Base-by-base conservation (phyloP, 2,888 invertebrate genomes). In the Tubulanus polymorphus region DNA sequence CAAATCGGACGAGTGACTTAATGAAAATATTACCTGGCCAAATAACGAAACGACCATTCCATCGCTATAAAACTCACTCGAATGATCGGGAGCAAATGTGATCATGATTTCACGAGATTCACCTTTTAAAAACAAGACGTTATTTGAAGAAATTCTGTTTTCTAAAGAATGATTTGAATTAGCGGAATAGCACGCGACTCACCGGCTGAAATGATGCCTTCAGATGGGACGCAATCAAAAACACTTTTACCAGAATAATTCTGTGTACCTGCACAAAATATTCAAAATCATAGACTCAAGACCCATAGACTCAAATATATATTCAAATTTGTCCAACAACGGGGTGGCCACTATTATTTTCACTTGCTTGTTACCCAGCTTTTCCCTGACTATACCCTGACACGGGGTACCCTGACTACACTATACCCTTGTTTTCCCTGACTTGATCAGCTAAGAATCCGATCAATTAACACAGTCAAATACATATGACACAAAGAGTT, bases 31-130 rank as follows among this genome's bases (percentile, higher is more conserved):
- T 61, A 75, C 74, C 68, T 72, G 68, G 51, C 69, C 72, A 63
- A 78, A 78, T 1, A 78, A 62, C 53, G 76, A 71, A 45, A 79
- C 70, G 47, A 69, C 66, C 6, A 75, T 67, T 12, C 71, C 70
- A 63, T 79, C 79, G 3, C 74, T 73, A 62, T 63, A 79, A 53
- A 70, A 59, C 37, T 77, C 73, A 60, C 75, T 75, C 12, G 68
- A 57, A 61, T 78, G 78, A 54, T 79, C 78, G 5, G 79, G 78
- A 15, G 75, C 72, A 68, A 78, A 79, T 15, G 76, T 75, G 28
- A 78, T 69, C 15, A 66, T 68, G 18, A 79, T 63, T 51, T 77
- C 77, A 45, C 67, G 66, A 28, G 63, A 68, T 20, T 66, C 70
- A 32, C 74, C 75, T 73, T n/a, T n/a, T n/a, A n/a, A 52, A n/a